Evolutionary conservation across 1,140 invertebrate species (phyloP).

Genomic region (Sipha flava): DNA sequence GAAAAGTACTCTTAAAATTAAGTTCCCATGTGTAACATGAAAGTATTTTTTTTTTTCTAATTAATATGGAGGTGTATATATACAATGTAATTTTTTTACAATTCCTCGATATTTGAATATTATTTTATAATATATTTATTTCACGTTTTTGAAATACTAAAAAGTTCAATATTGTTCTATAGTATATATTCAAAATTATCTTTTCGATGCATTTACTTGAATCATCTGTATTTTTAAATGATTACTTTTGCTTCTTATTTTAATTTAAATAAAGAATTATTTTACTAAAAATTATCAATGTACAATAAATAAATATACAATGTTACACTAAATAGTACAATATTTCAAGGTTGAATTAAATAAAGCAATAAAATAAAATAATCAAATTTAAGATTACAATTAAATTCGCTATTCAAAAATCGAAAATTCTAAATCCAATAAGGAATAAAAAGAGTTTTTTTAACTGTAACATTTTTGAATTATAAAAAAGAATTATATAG

Average conservation of each 20-base stretch:
- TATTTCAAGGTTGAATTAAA: too few species aligned
- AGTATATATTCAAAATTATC: background rate
- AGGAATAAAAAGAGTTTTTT: too few species aligned
- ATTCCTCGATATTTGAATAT: background rate
- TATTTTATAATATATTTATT: background rate
- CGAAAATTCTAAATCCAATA: too few species aligned
- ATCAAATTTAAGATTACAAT: too few species aligned
- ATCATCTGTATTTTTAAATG: too few species aligned
- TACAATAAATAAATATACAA: too few species aligned
- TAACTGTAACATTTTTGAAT: background rate
- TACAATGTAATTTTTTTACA: background rate
- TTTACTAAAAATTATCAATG: background rate
- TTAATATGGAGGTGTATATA: background rate
- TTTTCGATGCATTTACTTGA: too few species aligned
- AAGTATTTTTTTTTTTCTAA: background rate
- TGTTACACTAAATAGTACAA: too few species aligned
- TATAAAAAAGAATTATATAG: background rate
- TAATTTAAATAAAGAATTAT: background rate
- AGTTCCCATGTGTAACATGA: conserved; percentile 18
- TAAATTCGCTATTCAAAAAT: too few species aligned
- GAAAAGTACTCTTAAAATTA: conserved; percentile 22
- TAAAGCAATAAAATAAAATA: too few species aligned
- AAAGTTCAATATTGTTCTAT: background rate
- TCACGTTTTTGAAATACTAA: background rate
- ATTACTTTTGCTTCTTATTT: background rate